Base-by-base conservation (phyloP, 2,113 vertebrate genomes). In the Baryphthengus martii region DNA sequence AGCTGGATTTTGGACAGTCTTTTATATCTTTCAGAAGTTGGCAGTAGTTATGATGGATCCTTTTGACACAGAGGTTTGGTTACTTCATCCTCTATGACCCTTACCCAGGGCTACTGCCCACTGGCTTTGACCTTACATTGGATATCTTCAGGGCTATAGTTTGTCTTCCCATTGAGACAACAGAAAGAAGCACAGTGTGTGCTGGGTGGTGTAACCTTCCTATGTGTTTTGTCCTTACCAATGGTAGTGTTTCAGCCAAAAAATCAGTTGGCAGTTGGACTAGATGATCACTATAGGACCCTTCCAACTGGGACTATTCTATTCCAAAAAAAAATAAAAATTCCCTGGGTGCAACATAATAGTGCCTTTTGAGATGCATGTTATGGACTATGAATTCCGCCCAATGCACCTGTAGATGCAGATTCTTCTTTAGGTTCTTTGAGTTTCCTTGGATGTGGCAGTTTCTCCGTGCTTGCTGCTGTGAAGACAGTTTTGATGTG, bases 1-100 rank as follows among this genome's bases (percentile, higher is more conserved):
- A 62, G 39, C 52, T 85, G 79, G 35, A 20, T 67, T 95, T 88
- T 91, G 65, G 70, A 33, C 24, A 78, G 28, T 23, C 25, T 77
- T 77, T 88, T 26, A 23, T 23, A 19, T 17, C 56, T 78, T 59
- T 56, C 40, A 40, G 29, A 47, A 79, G 24, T 44, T 58, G 81
- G 13, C 47, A 39, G 2, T 56, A 70, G 25, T 70, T 76, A 6
- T 3, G 20, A n/a, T 37, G 13, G 74, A 73, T 70, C 37, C n/a
- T 81, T 85, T 66, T 42, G 50, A 44, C 31, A 88, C 24, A 35
- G 15, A n/a, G n/a, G 39, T n/a, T 77, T 85, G 52, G 39, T 81
- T 62, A 14, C 13, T 49, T 89, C 39, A 23, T 17, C n/a, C n/a
- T 68, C 44, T 59, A 0, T 59, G 45, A 42, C 5, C 80, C 10